Base-by-base conservation (phyloP, 2,888 invertebrate species). In the Aromia moschata region DNA sequence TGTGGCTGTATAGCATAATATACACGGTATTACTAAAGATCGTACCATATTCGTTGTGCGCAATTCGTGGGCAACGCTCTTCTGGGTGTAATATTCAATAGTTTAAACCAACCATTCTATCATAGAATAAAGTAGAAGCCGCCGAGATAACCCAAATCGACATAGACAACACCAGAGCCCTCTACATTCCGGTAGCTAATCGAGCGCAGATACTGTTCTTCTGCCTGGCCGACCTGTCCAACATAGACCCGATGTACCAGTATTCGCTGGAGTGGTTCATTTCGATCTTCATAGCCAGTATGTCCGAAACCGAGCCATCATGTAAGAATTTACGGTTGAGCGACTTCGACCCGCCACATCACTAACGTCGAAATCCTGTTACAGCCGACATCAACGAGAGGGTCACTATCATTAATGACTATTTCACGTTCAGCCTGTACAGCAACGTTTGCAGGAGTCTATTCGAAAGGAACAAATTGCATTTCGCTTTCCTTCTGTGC, bases 211-310 rank as follows among this genome's bases (percentile, higher is more conserved):
- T 94, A 62, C 80, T 96, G 40, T 96, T 93, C 82, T 95, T 96
- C 82, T 94, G 94, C 44, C 85, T 95, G 9, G 89, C 90, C 0
- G 94, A 95, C 76, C 84, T 96, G 76, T 89, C 94, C 37, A 89
- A 88, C 71, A 89, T 96, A 17, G 95, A 96, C 79, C 94, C 94
- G 10, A 96, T 96, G 96, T 96, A 96, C 80, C 96, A 96, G 79
- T 96, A 95, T 80, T 96, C 96, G 0, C 83, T 96, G 12, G 92
- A 91, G 73, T 96, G 96, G 96, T 96, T 94, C 77, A 89, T 94
- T 70, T 87, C 87, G 63, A 87, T 96, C 47, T 93, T 92, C 76
- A 80, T 89, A 9, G 83, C 85, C 54, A 89, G 90, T 70, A 92
- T 93, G 83, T 84, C 87, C 0, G 85, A 85, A 64, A 86, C 89